phyloP scores from a whole-genome alignment of 2,113 vertebrate species.

The Pseudorhombus dupliciocellatus region DNA sequence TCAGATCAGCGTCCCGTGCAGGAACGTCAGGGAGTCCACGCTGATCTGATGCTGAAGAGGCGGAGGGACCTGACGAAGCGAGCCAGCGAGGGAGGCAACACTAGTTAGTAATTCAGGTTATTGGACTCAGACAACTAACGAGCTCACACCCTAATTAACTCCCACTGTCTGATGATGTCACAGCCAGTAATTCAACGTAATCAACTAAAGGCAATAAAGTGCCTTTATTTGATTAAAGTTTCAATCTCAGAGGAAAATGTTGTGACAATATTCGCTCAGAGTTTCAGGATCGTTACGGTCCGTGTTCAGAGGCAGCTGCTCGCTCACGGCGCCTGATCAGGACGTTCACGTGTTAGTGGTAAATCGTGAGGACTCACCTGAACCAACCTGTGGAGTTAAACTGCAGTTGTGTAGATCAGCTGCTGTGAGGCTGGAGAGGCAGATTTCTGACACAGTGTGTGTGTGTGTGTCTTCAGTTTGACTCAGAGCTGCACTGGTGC shows the following conservation, averaged over 20 bases:
- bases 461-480: neutral
- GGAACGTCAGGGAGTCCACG: slow-evolving; percentile 44
- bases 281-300: neutral
- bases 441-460: slow-evolving; percentile 1
- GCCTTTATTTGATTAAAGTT: too few species aligned
- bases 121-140: neutral
- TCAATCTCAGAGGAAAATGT: neutral
- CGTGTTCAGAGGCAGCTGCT: too few species aligned
- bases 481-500: accelerated
- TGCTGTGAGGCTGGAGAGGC: neutral
- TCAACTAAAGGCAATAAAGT: too few species aligned
- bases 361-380: neutral
- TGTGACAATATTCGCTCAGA: too few species aligned
- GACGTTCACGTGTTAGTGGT: neutral
- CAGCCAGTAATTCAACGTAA: too few species aligned
- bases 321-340: neutral
- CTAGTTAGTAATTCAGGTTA: neutral
- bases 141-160: too few species aligned
- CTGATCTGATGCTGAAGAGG: slow-evolving; percentile 47
- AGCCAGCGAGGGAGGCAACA: slow-evolving; percentile 1
- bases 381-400: neutral
- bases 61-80: neutral
- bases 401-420: neutral
- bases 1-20: slow-evolving; percentile 52
- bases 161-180: neutral